Evolutionary conservation across 1,140 invertebrate genomes (phyloP).

Genomic region (Pseudobourletiella spinata): DNA sequence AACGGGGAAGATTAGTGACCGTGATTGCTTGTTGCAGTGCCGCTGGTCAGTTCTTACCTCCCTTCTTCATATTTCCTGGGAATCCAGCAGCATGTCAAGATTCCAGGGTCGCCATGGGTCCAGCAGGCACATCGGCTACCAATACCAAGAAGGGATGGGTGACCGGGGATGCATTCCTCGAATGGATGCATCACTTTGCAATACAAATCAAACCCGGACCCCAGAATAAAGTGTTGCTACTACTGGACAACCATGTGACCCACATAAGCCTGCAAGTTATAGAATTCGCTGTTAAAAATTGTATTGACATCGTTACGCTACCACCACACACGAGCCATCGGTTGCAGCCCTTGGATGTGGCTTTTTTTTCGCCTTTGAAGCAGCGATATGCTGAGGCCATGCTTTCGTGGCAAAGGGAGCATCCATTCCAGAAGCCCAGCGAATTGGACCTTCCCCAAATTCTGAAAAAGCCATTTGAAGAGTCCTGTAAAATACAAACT

Average conservation of each 20-base stretch:
- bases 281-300: conserved; percentile 23
- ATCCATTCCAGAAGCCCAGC: neutral
- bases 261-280: conserved; percentile 27
- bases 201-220: neutral
- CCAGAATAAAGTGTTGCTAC: conserved; percentile 10
- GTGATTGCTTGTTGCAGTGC: neutral
- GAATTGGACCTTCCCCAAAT: neutral
- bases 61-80: neutral
- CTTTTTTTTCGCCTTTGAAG: conserved; percentile 35
- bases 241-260: conserved; percentile 29
- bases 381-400: neutral
- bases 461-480: neutral
- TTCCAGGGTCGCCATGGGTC: too few species aligned
- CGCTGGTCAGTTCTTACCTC: neutral
- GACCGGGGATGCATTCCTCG: neutral
- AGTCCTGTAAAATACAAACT: neutral
- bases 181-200: neutral
- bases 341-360: conserved; percentile 40
- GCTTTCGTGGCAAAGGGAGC: neutral
- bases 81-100: neutral
- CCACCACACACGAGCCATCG: conserved; percentile 41
- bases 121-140: neutral
- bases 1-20: neutral
- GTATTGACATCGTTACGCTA: conserved; percentile 39
- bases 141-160: neutral